Evolutionary conservation across 30 jellyfish, hydroid and myxozoan genomes (phyloP).

Genomic region (Turritopsis dohrnii): DNA sequence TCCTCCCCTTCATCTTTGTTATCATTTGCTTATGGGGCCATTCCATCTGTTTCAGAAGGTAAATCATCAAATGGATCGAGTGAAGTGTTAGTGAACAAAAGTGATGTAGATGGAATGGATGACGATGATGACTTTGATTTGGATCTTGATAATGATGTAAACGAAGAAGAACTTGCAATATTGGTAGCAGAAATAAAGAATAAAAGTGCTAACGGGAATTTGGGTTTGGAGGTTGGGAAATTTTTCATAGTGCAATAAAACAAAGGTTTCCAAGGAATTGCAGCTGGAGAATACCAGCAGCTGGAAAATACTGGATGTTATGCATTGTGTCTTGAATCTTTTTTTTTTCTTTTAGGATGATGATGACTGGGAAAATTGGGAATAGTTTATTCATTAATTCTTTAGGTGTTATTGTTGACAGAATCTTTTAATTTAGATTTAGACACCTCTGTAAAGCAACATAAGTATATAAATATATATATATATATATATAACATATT

Average conservation of each 20-base stretch:
- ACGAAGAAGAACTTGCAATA: conserved; percentile 69
- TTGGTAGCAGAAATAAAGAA: conserved; percentile 48
- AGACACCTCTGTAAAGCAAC: too few species aligned
- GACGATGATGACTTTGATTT: conserved; percentile 54
- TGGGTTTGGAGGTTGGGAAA: too few species aligned
- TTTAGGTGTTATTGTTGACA: too few species aligned
- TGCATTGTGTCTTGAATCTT: background rate
- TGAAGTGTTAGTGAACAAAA: conserved; percentile 61
- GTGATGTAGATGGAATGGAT: conserved; percentile 48
- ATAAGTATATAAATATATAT: too few species aligned
- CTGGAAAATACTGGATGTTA: background rate
- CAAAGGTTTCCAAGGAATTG: too few species aligned
- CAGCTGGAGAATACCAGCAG: background rate
- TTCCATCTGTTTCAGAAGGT: conserved; percentile 7
- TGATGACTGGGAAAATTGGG: conserved; percentile 96
- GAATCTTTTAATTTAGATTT: too few species aligned
- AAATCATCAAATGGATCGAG: conserved; percentile 20
- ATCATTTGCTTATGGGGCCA: too few species aligned
- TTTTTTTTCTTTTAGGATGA: conserved; percentile 49
- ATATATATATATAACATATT: too few species aligned
- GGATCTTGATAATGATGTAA: conserved; percentile 64
- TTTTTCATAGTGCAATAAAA: too few species aligned
- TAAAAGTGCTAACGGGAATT: conserved; percentile 45
- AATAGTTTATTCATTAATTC: conserved; percentile 38
- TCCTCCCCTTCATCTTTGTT: too few species aligned